A percentile compares a stretch with the other conserved stretches of the same genome.
Evolutionary conservation across 2,113 vertebrate genomes (phyloP).

Genomic region (Tor tambroides): DNA sequence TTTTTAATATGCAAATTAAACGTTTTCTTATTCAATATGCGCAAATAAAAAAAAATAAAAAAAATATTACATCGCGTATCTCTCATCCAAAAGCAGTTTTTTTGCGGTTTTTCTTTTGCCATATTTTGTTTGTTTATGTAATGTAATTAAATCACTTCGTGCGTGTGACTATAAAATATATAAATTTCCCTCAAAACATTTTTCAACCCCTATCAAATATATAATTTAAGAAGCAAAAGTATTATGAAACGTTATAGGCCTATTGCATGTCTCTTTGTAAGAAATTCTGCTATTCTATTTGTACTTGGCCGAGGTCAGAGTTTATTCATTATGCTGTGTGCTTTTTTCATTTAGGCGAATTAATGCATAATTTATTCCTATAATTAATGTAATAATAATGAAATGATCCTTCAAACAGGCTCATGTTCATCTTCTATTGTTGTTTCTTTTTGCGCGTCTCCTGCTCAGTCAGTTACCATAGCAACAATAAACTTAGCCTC

Average conservation of each 20-base stretch:
- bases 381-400: background rate
- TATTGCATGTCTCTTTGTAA: background rate
- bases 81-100: background rate
- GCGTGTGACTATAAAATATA: background rate
- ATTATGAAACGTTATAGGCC: background rate
- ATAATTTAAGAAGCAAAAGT: background rate
- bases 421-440: background rate
- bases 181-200: background rate
- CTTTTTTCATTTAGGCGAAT: background rate
- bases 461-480: background rate
- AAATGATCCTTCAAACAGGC: background rate
- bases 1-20: background rate
- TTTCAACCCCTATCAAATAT: background rate
- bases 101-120: background rate
- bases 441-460: background rate
- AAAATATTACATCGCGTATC: background rate
- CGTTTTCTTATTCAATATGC: background rate
- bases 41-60: no score
- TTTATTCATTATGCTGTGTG: background rate
- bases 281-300: background rate
- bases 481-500: conserved; percentile 26
- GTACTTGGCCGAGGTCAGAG: background rate
- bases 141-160: background rate
- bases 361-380: background rate
- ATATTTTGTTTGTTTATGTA: background rate